Percentiles rank a stretch among this genome's conserved stretches.
phyloP scores from a whole-genome alignment of 2,888 invertebrate species.

The Cabera pusaria region DNA sequence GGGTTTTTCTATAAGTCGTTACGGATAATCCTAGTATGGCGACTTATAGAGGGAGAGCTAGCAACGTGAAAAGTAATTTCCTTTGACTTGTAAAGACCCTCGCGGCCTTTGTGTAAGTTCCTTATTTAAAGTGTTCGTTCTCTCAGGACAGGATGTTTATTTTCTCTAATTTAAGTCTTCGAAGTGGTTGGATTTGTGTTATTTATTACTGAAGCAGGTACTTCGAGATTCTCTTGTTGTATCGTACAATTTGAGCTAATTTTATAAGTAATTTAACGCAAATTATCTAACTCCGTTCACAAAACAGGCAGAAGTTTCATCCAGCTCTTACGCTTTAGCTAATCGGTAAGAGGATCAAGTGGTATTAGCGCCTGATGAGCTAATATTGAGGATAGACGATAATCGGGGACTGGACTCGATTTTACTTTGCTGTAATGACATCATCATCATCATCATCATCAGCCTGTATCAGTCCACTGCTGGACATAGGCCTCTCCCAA shows the following conservation, averaged over 20 bases:
- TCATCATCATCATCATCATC: too few species aligned
- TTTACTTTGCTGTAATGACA: constrained; percentile 30
- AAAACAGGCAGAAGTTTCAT: too few species aligned
- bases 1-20: constrained; percentile 32
- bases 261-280: too few species aligned
- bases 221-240: too few species aligned
- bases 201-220: too few species aligned
- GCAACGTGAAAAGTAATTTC: constrained; percentile 11
- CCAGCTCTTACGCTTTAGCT: constrained; percentile 27
- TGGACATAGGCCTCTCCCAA: too few species aligned
- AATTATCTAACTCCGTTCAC: too few species aligned
- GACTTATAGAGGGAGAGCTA: constrained; percentile 11
- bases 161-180: constrained; percentile 1
- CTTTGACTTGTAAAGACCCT: constrained; percentile 10
- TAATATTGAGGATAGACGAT: constrained; percentile 33
- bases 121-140: constrained; percentile 1
- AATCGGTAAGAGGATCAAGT: constrained; percentile 35
- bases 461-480: too few species aligned
- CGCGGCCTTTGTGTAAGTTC: constrained; percentile 9
- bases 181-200: too few species aligned
- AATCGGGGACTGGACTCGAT: constrained; percentile 25
- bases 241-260: too few species aligned
- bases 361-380: constrained; percentile 38
- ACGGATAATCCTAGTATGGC: constrained; percentile 31
- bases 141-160: constrained; percentile 2